Conservation (phyloP, 1,140 invertebrate species). For the Ridgeia piscesae region DNA sequence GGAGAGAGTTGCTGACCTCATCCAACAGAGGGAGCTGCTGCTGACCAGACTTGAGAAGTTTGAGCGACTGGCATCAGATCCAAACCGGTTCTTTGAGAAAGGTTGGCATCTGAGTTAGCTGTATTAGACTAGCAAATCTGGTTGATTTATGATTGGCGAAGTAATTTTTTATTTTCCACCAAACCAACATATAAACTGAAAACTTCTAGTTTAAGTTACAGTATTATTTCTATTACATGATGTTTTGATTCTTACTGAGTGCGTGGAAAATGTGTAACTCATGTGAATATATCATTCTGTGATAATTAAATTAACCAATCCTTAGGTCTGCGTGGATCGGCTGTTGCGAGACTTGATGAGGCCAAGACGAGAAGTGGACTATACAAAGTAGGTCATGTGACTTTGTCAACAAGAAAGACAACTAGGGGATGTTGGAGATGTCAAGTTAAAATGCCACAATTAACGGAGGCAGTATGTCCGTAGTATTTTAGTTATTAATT, state of each 20-base stretch:
- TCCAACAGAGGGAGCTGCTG: slow-evolving; percentile 49
- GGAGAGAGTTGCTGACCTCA: slow-evolving; percentile 49
- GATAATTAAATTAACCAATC: not conserved
- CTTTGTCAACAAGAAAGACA: not conserved
- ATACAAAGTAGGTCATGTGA: slow-evolving; percentile 42
- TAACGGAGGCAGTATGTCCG: too few species aligned
- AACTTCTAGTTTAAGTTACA: not conserved
- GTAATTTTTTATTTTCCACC: not conserved
- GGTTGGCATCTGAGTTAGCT: slow-evolving; percentile 22
- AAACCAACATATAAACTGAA: not conserved
- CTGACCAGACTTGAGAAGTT: slow-evolving; percentile 54
- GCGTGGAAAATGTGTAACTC: not conserved
- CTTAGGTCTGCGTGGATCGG: slow-evolving; percentile 49
- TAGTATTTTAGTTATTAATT: too few species aligned
- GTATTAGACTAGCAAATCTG: not conserved
- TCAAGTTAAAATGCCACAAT: too few species aligned
- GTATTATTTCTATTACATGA: not conserved
- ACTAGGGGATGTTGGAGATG: not conserved
- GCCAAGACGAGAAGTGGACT: slow-evolving; percentile 46
- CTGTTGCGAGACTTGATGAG: slow-evolving; percentile 51
- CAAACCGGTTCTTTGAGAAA: slow-evolving; percentile 57
- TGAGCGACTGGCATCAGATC: slow-evolving; percentile 56
- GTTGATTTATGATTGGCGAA: not conserved
- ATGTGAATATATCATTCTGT: not conserved
- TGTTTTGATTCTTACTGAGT: not conserved